Evolutionary conservation across 1,140 invertebrate genomes (phyloP), one percentile per base, ranked within the genome.

Genomic region (Lysiphlebus fabarum): DNA sequence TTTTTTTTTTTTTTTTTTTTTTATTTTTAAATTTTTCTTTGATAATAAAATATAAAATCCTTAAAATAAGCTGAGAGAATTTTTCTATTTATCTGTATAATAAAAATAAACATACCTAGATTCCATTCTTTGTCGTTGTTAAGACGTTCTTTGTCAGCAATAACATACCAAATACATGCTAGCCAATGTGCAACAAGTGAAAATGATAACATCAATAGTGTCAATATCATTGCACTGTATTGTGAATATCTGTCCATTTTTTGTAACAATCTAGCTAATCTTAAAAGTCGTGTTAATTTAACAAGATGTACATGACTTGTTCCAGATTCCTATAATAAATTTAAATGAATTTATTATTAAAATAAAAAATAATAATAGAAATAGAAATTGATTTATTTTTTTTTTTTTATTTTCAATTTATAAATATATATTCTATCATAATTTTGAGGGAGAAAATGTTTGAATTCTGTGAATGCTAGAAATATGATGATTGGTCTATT

Each of bases 131-230:
- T 81, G 64, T 82, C 84, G 69, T 90, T 84, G 42, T 78, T 78
- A 59, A 88, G 80, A 67, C 87, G 84, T 79, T 97, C 95, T 65
- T 90, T 89, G 63, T 93, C 90, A 2, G 95, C 97, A 63, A 99
- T 98, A 54, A 98, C 93, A 79, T 95, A 95, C 94, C 96, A 99
- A 66, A 98, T 90, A 78, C 96, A 99, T n/a, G 96, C 96, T 44
- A 99, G 82, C 97, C 97, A 99, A 82, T 99, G 97, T 34, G 96
- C 97, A 43, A 98, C 91, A 56, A 99, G 81, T 33, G 93, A 92
- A 81, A 99, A 99, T 56, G 90, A 91, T 7, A 96, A 84, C 95
- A 99, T 98, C 51, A 99, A 82, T 53, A 99, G 83, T 11, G 96
- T 92, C 54, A 99, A 81, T 69, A 99, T 97, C 75, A 98, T 92